Evolutionary conservation across 2,113 vertebrate genomes (phyloP).

Genomic region (Centropus unirufus): DNA sequence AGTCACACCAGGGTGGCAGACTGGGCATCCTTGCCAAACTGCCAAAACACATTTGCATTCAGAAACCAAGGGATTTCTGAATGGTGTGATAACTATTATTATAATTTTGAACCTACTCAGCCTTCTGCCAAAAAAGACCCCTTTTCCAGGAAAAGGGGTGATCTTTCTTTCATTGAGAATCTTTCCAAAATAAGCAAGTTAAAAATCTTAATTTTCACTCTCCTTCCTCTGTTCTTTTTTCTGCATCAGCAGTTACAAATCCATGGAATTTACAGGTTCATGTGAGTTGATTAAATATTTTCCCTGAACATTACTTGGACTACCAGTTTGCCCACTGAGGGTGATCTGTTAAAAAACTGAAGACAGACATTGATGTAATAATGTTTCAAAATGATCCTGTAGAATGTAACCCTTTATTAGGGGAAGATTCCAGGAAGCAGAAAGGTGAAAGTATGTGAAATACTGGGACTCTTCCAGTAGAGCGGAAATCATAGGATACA

Average conservation of each 20-base stretch:
- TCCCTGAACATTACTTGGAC: neutral
- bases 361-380: neutral
- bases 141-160: neutral
- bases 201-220: neutral
- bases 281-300: neutral
- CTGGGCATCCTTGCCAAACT: neutral
- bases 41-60: neutral
- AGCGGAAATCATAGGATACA: neutral
- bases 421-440: neutral
- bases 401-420: neutral
- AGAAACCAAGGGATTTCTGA: neutral
- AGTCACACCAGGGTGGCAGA: neutral
- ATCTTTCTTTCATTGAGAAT: neutral
- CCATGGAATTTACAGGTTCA: neutral
- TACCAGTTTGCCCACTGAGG: neutral
- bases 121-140: neutral
- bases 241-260: neutral
- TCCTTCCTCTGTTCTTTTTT: neutral
- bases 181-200: neutral
- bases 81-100: fast-evolving
- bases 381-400: neutral
- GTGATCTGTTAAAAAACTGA: neutral
- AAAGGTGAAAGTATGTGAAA: neutral
- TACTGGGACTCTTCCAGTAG: neutral
- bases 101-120: neutral